phyloP scores from a whole-genome alignment of 2,888 invertebrate species.

The Salticus scenicus region DNA sequence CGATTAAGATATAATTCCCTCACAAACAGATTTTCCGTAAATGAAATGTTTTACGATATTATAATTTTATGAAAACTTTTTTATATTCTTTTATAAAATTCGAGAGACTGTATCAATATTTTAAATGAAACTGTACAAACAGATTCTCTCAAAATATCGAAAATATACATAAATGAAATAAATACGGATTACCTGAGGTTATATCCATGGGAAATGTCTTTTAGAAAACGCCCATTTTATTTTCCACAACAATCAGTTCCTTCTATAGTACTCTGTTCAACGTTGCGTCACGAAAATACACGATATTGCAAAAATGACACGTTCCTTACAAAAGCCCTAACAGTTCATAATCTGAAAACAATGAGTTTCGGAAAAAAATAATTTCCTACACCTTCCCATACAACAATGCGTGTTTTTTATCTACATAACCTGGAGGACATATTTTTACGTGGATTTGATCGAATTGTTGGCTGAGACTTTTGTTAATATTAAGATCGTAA shows the following conservation, averaged over 20 bases:
- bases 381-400: background rate
- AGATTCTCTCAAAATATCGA: too few species aligned
- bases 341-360: constrained; percentile 38
- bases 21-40: too few species aligned
- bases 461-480: background rate
- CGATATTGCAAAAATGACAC: constrained; percentile 23
- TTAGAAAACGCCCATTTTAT: background rate
- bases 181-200: too few species aligned
- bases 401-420: constrained; percentile 38
- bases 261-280: constrained; percentile 1
- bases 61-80: too few species aligned
- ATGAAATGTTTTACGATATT: too few species aligned
- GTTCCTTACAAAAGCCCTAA: background rate
- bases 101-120: too few species aligned
- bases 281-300: constrained; percentile 36
- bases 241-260: background rate
- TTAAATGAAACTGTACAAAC: too few species aligned
- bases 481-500: background rate
- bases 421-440: background rate
- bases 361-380: constrained; percentile 23
- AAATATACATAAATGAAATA: too few species aligned
- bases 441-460: constrained; percentile 20
- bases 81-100: too few species aligned
- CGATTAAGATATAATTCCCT: too few species aligned
- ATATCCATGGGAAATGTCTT: too few species aligned